phyloP scores from a whole-genome alignment of 30 jellyfish, hydroid and myxozoan species.

The Aurelia coerulea region DNA sequence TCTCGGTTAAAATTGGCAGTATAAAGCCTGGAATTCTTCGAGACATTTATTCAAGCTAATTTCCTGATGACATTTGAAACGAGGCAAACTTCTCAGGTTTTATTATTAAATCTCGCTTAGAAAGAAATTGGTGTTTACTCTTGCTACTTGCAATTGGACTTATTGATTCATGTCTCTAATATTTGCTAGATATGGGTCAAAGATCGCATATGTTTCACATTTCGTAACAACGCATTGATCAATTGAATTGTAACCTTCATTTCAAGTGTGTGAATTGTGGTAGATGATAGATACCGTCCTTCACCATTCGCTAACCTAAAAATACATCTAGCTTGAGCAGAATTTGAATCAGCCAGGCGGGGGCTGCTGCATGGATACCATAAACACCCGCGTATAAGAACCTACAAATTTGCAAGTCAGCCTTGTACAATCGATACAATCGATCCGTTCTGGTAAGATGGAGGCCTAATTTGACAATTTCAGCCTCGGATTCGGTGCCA shows the following conservation, averaged over 20 bases:
- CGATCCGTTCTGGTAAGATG: too few relatives aligned
- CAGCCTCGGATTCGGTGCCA: too few relatives aligned
- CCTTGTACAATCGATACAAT: too few relatives aligned
- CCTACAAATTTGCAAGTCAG: too few relatives aligned
- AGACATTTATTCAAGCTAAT: conserved; percentile 25
- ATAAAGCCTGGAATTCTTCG: conserved; percentile 5
- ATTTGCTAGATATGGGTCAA: conserved; percentile 48
- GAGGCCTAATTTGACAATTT: too few relatives aligned
- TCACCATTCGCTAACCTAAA: too few relatives aligned
- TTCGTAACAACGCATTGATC: conserved; percentile 16
- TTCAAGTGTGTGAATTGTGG: too few relatives aligned
- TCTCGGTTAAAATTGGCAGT: background rate
- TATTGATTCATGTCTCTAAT: conserved; percentile 40
- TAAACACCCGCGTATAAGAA: too few relatives aligned
- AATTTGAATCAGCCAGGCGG: too few relatives aligned
- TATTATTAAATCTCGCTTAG: conserved; percentile 12
- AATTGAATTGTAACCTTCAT: background rate
- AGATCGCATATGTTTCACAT: conserved; percentile 11
- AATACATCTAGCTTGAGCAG: too few relatives aligned
- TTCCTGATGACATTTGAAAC: conserved; percentile 50
- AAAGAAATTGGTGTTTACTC: conserved; percentile 14
- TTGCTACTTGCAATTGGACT: conserved; percentile 36
- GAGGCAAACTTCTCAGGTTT: conserved; percentile 9
- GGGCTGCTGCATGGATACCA: too few relatives aligned
- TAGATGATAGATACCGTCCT: too few relatives aligned